Percentiles rank a stretch among this genome's conserved stretches.
Evolutionary conservation across 2,797 vertebrate species (phyloP).

Genomic region (Urosaurus nigricauda): DNA sequence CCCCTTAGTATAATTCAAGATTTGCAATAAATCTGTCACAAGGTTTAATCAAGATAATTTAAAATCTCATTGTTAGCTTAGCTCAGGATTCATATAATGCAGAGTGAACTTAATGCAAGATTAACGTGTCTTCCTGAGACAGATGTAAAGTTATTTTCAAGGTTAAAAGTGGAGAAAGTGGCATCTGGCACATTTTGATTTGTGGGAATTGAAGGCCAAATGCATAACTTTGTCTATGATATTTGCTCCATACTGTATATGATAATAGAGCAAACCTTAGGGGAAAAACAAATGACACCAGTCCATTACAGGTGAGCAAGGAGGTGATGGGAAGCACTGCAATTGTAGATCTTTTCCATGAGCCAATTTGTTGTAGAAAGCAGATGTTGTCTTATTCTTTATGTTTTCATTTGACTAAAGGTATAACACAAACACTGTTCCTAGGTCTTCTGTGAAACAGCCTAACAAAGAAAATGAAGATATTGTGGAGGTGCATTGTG

Average conservation of each 20-base stretch:
- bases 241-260: not conserved
- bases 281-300: not conserved
- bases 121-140: conserved; percentile 10
- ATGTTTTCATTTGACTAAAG: not conserved
- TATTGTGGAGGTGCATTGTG: not conserved
- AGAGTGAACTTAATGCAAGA: not conserved
- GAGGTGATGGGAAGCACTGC: not conserved
- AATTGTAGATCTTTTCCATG: not conserved
- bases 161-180: conserved; percentile 5
- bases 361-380: not conserved
- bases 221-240: not conserved
- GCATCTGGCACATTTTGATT: not conserved
- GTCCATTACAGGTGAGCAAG: not conserved
- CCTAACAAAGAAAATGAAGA: not conserved
- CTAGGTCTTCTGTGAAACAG: not conserved
- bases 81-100: conserved; percentile 7
- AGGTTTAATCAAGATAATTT: conserved; percentile 29
- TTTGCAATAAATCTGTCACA: conserved; percentile 12
- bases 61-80: conserved; percentile 15
- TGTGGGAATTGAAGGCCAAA: not conserved
- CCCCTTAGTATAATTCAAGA: conserved; percentile 6
- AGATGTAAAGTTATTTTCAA: not conserved
- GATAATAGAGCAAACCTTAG: no score
- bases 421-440: not conserved
- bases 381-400: not conserved